Evolutionary conservation across 2,113 vertebrate genomes (phyloP).

Genomic region (Petrocephalus microphthalmus): DNA sequence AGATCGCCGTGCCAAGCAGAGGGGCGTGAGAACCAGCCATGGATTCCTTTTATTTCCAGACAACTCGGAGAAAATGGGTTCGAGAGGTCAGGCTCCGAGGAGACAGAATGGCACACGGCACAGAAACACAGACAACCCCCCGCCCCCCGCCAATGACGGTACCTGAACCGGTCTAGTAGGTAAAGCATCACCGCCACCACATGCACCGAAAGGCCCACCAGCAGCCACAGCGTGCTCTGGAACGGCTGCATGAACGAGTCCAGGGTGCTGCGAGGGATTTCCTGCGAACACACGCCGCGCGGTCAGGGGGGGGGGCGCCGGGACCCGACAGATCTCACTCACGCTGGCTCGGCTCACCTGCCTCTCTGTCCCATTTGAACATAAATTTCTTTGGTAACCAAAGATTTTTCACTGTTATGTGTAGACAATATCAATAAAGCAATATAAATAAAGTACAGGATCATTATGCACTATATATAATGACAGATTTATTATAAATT

Average conservation of each 20-base stretch:
- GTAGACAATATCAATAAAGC: not conserved
- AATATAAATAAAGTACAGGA: not conserved
- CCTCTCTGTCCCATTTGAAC: not conserved
- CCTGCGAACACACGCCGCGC: slow-evolving; percentile 58
- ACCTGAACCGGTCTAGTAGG: slow-evolving; percentile 97
- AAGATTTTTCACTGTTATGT: not conserved
- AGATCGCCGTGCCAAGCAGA: not conserved
- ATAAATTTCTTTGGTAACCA: not conserved
- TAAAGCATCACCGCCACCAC: slow-evolving; percentile 99
- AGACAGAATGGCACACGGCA: not conserved
- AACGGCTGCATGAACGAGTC: slow-evolving; percentile 99
- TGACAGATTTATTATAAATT: not conserved
- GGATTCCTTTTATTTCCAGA: not conserved
- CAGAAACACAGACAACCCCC: not conserved
- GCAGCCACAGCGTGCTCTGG: slow-evolving; percentile 93
- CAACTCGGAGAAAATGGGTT: not conserved
- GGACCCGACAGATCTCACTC: not conserved
- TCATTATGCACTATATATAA: not conserved
- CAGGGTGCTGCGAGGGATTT: slow-evolving; percentile 95
- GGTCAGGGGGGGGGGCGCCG: slow-evolving; percentile 44
- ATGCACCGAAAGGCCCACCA: slow-evolving; percentile 93
- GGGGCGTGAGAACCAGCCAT: not conserved
- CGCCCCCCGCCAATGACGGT: slow-evolving; percentile 3
- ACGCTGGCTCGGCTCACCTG: not conserved
- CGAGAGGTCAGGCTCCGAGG: not conserved